Evolutionary conservation across 2,888 invertebrate genomes (phyloP).

Genomic region (Epinotia demarniana): DNA sequence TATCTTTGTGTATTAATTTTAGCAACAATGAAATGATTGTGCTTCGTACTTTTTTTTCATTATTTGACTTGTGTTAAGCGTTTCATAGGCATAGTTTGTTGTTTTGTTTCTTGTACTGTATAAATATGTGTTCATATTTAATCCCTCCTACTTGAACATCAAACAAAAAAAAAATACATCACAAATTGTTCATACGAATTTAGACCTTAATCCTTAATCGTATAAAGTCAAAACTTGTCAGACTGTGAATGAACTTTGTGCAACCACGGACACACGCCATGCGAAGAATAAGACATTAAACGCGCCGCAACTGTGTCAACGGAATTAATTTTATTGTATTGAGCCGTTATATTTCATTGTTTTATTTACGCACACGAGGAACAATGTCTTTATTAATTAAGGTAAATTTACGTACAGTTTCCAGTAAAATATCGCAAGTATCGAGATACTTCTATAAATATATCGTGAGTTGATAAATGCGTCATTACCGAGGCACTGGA

Average conservation of each 20-base stretch:
- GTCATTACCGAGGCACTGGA: no score
- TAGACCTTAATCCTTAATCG: background rate
- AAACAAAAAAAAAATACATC: background rate
- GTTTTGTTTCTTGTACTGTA: no score
- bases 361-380: slow-evolving; percentile 48
- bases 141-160: background rate
- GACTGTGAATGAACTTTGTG: background rate
- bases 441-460: background rate
- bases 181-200: background rate
- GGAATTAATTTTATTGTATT: slow-evolving; percentile 47
- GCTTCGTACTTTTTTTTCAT: no score
- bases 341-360: slow-evolving; percentile 37
- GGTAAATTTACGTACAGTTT: slow-evolving; percentile 26
- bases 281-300: slow-evolving; percentile 12
- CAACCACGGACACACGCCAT: background rate
- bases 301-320: slow-evolving; percentile 48
- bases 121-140: background rate
- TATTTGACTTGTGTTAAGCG: no score
- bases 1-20: background rate
- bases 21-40: background rate
- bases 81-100: no score
- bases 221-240: background rate
- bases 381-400: slow-evolving; percentile 42
- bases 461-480: no score
- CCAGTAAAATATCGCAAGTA: background rate